Base-by-base conservation (phyloP, 2,888 invertebrate species). In the Drosophila testacea region DNA sequence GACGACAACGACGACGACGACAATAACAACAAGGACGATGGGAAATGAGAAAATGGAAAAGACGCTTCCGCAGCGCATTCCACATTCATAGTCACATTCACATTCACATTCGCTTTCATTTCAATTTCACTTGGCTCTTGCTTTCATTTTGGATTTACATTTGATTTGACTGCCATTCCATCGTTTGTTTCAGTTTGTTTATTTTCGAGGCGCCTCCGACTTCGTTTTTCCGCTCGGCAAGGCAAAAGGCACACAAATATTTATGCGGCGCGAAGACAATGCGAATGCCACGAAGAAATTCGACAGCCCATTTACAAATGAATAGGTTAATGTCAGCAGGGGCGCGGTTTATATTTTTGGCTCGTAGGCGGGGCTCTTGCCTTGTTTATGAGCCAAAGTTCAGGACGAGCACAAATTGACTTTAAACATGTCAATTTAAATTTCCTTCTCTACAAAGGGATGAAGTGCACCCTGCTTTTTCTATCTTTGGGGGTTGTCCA, bases 71-170 rank as follows among this genome's bases (percentile, higher is more conserved):
- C 72, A 50, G 44, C 56, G 61, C 57, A 69, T 69, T 69, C 11
- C 11, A 28, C 22, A 48, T 10, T 39, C 59, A 32, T 6, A 32
- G 4, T 32, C 81, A 72, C 63, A 75, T 73, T 75, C 75, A 69
- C 28, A 46, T 61, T 60, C 36, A 10, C 30, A 79, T 88, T 88
- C 79, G 73, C 73, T 79, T 81, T 82, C 83, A 83, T 83, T 83
- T 88, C 88, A 83, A 88, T 83, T 80, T 79, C 77, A 75, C 76
- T 81, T 74, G 82, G 69, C 65, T 69, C 86, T 83, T 83, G 89
- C 85, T 87, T 87, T 84, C 69, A 75, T 84, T 89, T 85, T 85
- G 80, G 89, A 88, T 85, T 85, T 85, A 89, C 85, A 85, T 89
- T 85, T 85, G 88, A 85, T 89, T 85, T 89, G 88, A 78, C 88